Conservation (phyloP, 2,113 vertebrate genomes). For the Macroglossus sobrinus region DNA sequence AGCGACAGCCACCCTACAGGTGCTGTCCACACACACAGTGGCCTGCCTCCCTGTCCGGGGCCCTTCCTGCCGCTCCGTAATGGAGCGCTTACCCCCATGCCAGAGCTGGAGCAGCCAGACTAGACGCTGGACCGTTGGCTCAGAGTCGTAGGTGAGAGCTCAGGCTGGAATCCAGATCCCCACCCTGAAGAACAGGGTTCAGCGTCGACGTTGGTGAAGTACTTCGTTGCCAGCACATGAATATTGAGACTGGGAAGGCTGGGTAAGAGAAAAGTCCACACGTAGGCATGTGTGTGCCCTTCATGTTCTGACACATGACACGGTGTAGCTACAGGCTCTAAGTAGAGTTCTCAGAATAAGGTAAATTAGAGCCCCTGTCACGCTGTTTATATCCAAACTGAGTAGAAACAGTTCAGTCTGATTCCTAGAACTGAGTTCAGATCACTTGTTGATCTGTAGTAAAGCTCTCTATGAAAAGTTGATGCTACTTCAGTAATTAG, state of each 20-base stretch:
- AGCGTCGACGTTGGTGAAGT: neutral
- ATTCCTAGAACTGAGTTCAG: neutral
- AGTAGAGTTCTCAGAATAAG: neutral
- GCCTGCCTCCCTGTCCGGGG: neutral
- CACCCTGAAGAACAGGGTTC: neutral
- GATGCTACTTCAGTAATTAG: neutral
- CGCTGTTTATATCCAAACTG: neutral
- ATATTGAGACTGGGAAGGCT: neutral
- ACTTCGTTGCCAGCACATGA: neutral
- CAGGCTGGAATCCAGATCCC: neutral
- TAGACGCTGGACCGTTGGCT: neutral
- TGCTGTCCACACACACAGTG: rapidly evolving
- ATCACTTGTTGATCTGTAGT: neutral
- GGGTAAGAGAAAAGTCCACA: neutral
- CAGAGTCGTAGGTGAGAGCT: neutral
- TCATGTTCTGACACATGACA: neutral
- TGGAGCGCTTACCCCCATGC: neutral
- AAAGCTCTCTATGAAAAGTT: neutral
- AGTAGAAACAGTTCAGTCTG: neutral
- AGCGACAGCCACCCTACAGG: neutral
- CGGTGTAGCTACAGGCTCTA: neutral
- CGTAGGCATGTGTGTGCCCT: rapidly evolving
- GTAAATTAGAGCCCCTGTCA: neutral
- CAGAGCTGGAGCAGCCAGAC: neutral
- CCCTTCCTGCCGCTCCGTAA: neutral